Evolutionary conservation across 2,113 vertebrate species (phyloP), one percentile per base, ranked within the genome.

Genomic region (Anser cygnoides): DNA sequence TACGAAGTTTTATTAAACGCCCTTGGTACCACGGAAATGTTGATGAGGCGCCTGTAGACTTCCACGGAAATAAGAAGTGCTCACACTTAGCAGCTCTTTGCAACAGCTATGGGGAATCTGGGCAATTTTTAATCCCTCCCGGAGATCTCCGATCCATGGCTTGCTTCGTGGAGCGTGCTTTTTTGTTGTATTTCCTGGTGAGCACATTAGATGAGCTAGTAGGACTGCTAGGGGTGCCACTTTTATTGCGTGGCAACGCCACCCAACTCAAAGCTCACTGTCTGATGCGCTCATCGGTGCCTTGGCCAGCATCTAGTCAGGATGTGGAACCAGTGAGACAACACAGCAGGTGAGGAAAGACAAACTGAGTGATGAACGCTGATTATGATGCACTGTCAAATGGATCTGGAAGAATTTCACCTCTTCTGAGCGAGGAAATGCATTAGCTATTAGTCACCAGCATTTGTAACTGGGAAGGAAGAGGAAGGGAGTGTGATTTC

Each of bases 381-480:
- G 68, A 65, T 81, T 75, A 57, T 9, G 65, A 90, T 16, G 39
- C 1, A 2, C 18, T 84, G n/a, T 92, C 65, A 92, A 78, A 97
- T 31, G 22, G 50, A 68, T 59, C 39, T 86, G 81, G 49, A 84
- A 43, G 26, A 81, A 90, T 89, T 94, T 93, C 75, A 95, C 95
- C 65, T 90, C 61, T 87, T 61, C 35, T 19, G 46, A 58, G 43
- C 65, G 39, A 95, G 85, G 90, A 96, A 89, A 92, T 66, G 73
- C 39, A 61, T 88, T 81, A 81, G 75, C 74, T 89, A 71, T 92
- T 90, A 96, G 82, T 95, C 92, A 95, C 76, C 59, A 82, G 70
- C 73, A 92, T 76, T 71, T 87, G 26, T 55, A 84, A 81, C 57
- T 37, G 52, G 63, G 73, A 91, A 93, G 61, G 73, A 95, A 96